phyloP scores from a whole-genome alignment of 1,140 invertebrate genomes.

The Idris sp. region DNA sequence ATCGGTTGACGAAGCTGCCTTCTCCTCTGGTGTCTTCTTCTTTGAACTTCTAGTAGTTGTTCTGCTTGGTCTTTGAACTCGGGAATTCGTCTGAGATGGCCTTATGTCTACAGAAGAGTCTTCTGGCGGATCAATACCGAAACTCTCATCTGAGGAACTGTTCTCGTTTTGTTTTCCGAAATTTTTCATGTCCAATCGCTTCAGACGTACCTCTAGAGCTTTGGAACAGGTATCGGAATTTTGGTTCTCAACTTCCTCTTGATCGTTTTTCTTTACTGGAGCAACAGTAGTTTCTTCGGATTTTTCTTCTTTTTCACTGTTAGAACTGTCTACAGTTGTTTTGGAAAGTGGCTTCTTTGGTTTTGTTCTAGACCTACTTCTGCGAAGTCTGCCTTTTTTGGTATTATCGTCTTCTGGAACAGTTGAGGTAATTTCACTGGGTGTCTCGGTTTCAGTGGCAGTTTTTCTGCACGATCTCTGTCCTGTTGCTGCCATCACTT shows the following conservation, averaged over 20 bases:
- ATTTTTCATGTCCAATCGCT: constrained; percentile 67
- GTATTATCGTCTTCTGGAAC: constrained; percentile 21
- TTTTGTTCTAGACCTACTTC: no score
- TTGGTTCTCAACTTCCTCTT: constrained; percentile 41
- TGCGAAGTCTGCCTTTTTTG: constrained; percentile 19
- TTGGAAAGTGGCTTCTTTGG: no score
- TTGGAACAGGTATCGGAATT: constrained; percentile 55
- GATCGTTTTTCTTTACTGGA: constrained; percentile 48
- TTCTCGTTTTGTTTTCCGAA: constrained; percentile 70
- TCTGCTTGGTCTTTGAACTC: constrained; percentile 39
- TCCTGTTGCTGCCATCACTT: constrained; percentile 79
- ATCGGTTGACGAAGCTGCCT: constrained; percentile 39
- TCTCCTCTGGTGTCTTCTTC: constrained; percentile 25
- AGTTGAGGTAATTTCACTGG: constrained; percentile 8
- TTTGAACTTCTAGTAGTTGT: constrained; percentile 28
- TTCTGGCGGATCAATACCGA: constrained; percentile 69
- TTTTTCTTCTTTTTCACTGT: constrained; percentile 25
- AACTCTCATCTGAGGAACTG: constrained; percentile 74
- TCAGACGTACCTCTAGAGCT: constrained; percentile 63
- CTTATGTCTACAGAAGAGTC: constrained; percentile 70
- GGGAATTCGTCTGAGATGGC: constrained; percentile 41
- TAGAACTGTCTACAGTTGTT: no score
- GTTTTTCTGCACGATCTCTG: constrained; percentile 71
- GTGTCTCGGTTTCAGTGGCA: constrained; percentile 6
- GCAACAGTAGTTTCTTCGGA: constrained; percentile 31